A percentile compares a stretch with the other conserved stretches of the same genome.
These are phyloP conservation scores for Brachionus rotundiformis DNA, from an alignment of 1,140 invertebrate species.

Conservation along the genomic window DNA sequence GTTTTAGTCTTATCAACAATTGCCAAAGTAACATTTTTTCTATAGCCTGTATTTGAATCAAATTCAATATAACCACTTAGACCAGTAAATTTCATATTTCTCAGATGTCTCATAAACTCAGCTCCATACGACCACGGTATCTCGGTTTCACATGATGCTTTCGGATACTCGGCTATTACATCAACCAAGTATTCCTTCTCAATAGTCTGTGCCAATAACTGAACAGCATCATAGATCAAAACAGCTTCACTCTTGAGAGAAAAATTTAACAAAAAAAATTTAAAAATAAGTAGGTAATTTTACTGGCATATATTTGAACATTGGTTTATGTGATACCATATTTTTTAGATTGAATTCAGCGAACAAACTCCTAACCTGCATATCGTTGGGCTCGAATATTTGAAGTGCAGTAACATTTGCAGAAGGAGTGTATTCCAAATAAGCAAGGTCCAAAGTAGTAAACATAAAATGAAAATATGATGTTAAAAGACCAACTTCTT, in stretches of 20 bases:
- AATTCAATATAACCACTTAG: conserved; percentile 28
- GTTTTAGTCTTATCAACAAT: conserved; percentile 41
- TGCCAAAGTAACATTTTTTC: conserved; percentile 31
- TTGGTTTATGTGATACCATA: conserved; percentile 44
- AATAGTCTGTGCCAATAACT: conserved; percentile 18
- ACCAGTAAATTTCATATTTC: conserved; percentile 39
- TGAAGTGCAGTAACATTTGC: conserved; percentile 38
- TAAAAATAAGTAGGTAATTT: neutral
- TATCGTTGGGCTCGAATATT: conserved; percentile 40
- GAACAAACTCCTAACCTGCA: conserved; percentile 24
- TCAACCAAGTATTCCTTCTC: conserved; percentile 23
- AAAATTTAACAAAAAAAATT: neutral
- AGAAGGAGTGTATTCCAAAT: conserved; percentile 24
- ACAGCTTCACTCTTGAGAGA: conserved; percentile 35
- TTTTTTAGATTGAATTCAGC: conserved; percentile 51
- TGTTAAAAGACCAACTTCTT: conserved; percentile 46
- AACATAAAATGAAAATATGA: conserved; percentile 52
- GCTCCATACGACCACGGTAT: conserved; percentile 2
- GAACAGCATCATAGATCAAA: conserved; percentile 15
- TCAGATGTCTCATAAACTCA: conserved; percentile 46
- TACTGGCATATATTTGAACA: conserved; percentile 52
- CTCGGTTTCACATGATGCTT: conserved; percentile 27
- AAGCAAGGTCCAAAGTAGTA: conserved; percentile 19
- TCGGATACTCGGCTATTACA: neutral
- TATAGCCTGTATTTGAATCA: conserved; percentile 25